Percentiles rank a stretch among this genome's conserved stretches.
Conservation (phyloP, 2,113 vertebrate genomes). For the Callocephalon fimbriatum region DNA sequence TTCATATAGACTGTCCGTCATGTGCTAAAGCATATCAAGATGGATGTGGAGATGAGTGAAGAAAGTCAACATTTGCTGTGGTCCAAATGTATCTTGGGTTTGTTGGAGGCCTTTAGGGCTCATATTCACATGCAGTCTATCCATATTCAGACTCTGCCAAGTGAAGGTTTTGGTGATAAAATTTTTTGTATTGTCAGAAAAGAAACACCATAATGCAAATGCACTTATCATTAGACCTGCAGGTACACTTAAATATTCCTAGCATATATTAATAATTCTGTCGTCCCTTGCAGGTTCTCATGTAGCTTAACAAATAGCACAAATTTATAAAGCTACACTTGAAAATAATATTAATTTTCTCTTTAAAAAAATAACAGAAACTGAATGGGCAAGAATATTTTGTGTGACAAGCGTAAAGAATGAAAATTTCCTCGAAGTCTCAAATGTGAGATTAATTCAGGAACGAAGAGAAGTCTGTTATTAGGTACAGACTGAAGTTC, state of each 20-base stretch:
- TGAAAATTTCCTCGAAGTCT: not conserved
- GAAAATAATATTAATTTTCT: not conserved
- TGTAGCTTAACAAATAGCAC: not conserved
- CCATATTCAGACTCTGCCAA: not conserved
- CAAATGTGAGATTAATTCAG: not conserved
- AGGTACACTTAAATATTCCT: constrained; percentile 8
- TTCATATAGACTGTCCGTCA: not conserved
- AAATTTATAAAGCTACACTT: not conserved
- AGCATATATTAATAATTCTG: not conserved
- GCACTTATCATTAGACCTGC: not conserved
- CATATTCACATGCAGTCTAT: not conserved
- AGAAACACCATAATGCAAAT: not conserved
- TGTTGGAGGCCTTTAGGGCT: not conserved
- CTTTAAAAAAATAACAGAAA: not conserved
- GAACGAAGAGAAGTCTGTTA: not conserved
- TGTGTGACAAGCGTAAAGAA: not conserved
- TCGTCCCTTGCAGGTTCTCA: not conserved
- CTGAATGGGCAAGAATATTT: not conserved
- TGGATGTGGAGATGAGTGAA: not conserved
- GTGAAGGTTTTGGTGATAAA: not conserved
- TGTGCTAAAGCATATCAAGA: not conserved
- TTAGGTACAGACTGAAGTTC: not conserved
- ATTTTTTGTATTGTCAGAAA: not conserved
- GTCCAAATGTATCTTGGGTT: not conserved
- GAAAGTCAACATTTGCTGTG: not conserved